Conservation (phyloP, 2,113 vertebrate genomes). For the Amphiprion ocellaris region DNA sequence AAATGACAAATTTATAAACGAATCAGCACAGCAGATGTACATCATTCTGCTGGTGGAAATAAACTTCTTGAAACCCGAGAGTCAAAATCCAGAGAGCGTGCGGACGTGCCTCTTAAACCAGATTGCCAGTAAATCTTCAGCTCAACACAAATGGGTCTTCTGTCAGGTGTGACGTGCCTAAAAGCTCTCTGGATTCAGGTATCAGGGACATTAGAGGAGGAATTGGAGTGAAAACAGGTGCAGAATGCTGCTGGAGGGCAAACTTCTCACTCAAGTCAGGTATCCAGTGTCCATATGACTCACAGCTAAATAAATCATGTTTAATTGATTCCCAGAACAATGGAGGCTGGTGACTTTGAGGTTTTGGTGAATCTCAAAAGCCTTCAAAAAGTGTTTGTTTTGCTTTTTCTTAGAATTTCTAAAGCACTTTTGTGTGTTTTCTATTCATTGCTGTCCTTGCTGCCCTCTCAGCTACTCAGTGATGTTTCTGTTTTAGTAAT, state of each 20-base stretch:
- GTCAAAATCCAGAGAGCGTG: constrained; percentile 58
- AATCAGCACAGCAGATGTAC: constrained; percentile 29
- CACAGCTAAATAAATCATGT: constrained; percentile 61
- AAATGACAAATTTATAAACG: constrained; percentile 54
- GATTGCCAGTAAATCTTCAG: constrained; percentile 76
- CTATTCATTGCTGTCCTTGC: no score
- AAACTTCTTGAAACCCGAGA: constrained; percentile 48
- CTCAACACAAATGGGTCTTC: constrained; percentile 55
- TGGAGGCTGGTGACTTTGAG: not conserved
- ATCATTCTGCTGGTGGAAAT: constrained; percentile 54
- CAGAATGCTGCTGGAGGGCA: constrained; percentile 67
- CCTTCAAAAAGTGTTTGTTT: not conserved
- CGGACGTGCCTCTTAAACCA: constrained; percentile 69
- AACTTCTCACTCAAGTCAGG: constrained; percentile 80
- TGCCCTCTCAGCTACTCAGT: no score
- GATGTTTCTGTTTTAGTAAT: not conserved
- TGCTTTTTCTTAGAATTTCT: not conserved
- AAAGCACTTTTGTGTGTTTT: no score
- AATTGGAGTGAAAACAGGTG: constrained; percentile 58
- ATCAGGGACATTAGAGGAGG: constrained; percentile 55
- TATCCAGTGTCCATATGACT: constrained; percentile 60
- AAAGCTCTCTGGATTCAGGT: constrained; percentile 68
- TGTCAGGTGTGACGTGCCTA: constrained; percentile 55
- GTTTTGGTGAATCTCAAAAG: constrained; percentile 8
- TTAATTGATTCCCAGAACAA: constrained; percentile 41